Conservation (phyloP, 2,888 invertebrate species). For the Galerucella pusilla region DNA sequence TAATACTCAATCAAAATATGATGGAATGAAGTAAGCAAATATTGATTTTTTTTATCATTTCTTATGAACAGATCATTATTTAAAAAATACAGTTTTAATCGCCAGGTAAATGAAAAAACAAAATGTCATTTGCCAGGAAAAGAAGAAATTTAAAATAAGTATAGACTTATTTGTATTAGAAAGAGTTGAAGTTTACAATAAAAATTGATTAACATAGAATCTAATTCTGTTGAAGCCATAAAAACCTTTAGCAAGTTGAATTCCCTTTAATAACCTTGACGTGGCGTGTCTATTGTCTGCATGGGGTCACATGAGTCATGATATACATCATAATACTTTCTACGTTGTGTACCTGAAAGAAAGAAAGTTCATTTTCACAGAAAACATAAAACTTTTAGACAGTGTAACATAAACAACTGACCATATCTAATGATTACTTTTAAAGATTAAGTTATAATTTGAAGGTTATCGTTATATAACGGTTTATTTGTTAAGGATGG, state of each 20-base stretch:
- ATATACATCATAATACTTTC: neutral
- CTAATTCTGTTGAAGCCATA: neutral
- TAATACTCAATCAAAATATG: neutral
- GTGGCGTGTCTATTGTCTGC: neutral
- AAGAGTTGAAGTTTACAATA: neutral
- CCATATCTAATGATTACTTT: neutral
- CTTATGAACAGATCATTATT: neutral
- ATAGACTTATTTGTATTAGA: neutral
- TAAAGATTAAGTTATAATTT: neutral
- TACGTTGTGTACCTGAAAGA: neutral
- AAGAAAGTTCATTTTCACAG: neutral
- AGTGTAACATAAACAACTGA: neutral
- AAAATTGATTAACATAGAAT: neutral
- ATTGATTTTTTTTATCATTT: slow-evolving; percentile 1
- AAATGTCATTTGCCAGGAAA: no score
- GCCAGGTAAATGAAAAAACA: neutral
- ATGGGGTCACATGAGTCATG: neutral
- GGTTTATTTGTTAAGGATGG: neutral
- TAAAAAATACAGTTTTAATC: neutral
- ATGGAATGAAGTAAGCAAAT: neutral
- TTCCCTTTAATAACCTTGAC: slow-evolving; percentile 1
- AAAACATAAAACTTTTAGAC: neutral
- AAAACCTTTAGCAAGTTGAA: neutral
- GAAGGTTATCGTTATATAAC: neutral
- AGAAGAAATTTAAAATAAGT: no score